Evolutionary conservation across 2,113 vertebrate species (phyloP).

Genomic region (Vicugna pacos): DNA sequence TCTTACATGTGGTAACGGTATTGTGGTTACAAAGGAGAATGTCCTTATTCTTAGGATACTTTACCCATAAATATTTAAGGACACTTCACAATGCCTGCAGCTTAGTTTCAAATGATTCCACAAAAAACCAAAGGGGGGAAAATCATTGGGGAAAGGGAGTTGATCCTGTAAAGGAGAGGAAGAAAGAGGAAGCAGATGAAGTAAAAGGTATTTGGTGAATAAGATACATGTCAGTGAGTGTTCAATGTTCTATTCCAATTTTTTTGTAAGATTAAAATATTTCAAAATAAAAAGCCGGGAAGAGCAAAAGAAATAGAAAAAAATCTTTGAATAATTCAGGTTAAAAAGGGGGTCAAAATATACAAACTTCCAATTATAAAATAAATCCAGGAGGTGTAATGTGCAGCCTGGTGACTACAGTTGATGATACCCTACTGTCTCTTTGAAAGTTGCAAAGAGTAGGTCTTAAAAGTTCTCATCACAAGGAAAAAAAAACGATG

Average conservation of each 20-base stretch:
- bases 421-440: neutral
- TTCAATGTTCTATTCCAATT: neutral
- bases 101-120: neutral
- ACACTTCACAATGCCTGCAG: neutral
- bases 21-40: neutral
- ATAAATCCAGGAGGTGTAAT: neutral
- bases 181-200: neutral
- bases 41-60: neutral
- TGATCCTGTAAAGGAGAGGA: neutral
- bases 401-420: neutral
- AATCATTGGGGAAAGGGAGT: neutral
- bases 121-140: neutral
- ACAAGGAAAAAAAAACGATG: neutral
- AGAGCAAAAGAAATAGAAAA: neutral
- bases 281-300: constrained; percentile 1
- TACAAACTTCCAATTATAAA: neutral
- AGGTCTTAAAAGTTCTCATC: neutral
- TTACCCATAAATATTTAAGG: neutral
- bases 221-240: neutral
- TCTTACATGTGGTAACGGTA: neutral
- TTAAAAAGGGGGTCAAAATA: neutral
- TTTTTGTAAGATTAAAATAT: neutral
- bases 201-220: neutral
- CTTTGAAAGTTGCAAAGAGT: neutral
- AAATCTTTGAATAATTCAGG: neutral